Evolutionary conservation across 2,888 invertebrate species (phyloP), one percentile per base, ranked within the genome.

Genomic region (Tenthredo notha): DNA sequence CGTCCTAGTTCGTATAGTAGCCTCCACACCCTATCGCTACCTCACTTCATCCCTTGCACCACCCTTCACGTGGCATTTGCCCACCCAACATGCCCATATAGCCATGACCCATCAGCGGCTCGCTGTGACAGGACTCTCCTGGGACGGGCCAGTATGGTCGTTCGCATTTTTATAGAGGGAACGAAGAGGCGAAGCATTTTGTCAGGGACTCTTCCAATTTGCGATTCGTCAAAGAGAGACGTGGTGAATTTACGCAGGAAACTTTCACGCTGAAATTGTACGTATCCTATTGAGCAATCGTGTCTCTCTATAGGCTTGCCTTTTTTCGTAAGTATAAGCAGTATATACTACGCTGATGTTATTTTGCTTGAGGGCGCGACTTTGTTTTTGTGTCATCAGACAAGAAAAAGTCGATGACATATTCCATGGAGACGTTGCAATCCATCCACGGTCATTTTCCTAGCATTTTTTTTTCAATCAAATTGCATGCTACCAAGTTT

Each of bases 81-180:
- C 89, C 88, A 88, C 89, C 92, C 83, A 70, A 67, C 91, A 91
- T 92, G 91, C 90, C 91, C 91, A 89, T 91, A 83, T 83, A 83
- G 83, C 83, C 83, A 70, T 70, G 83, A 90, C 91, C 92, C 92
- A 92, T 93, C 92, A 93, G 92, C 92, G 91, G 92, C 92, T 92
- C 89, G 91, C 90, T 90, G 91, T 92, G 92, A 92, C 93, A 91
- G 92, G 92, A 91, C 91, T 92, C 93, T 91, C 92, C 85, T 70
- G 93, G 91, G 93, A 92, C 87, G 83, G 72, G 85, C 85, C 67
- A 61, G 83, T 83, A 83, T 83, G 70, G 83, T 83, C 83, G 67
- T 83, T 83, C 83, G 65, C 83, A 67, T 83, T 83, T 83, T 83
- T 83, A 83, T 83, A 83, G 83, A 29, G 67, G 83, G 83, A 83